These are phyloP conservation scores for Rhinolophus ferrumequinum DNA, from an alignment of 2,113 vertebrate genomes.

Conservation along the genomic window DNA sequence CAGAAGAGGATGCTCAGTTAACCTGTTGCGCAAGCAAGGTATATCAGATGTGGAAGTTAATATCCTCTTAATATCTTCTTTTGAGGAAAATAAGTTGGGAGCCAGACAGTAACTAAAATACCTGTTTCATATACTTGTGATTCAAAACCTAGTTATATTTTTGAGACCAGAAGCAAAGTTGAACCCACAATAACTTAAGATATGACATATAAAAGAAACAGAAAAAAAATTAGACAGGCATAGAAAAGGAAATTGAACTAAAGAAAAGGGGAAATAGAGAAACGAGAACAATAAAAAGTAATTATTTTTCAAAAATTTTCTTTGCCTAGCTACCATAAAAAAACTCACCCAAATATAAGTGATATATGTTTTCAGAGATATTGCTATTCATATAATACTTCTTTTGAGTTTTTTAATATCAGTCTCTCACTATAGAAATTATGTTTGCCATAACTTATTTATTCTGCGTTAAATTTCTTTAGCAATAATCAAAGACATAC, in stretches of 20 bases:
- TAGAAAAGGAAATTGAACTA: not conserved
- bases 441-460: not conserved
- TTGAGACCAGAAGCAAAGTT: not conserved
- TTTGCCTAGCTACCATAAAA: not conserved
- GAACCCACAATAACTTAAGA: conserved; percentile 15
- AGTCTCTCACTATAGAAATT: not conserved
- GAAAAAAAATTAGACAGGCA: not conserved
- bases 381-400: not conserved
- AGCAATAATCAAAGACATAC: conserved; percentile 1
- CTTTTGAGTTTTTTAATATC: conserved; percentile 30
- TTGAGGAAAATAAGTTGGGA: not conserved
- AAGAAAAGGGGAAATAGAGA: conserved; percentile 18
- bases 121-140: not conserved
- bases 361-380: conserved; percentile 11
- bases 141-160: not conserved
- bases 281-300: not conserved
- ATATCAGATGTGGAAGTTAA: not conserved
- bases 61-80: not conserved
- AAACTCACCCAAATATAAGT: not conserved
- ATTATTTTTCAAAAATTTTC: not conserved
- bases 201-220: not conserved
- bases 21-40: not conserved
- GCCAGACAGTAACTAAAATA: not conserved
- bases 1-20: not conserved
- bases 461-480: not conserved